A percentile compares a stretch with the other conserved stretches of the same genome.
Conservation (phyloP, 1,140 invertebrate species). For the Onthophagus taurus region DNA sequence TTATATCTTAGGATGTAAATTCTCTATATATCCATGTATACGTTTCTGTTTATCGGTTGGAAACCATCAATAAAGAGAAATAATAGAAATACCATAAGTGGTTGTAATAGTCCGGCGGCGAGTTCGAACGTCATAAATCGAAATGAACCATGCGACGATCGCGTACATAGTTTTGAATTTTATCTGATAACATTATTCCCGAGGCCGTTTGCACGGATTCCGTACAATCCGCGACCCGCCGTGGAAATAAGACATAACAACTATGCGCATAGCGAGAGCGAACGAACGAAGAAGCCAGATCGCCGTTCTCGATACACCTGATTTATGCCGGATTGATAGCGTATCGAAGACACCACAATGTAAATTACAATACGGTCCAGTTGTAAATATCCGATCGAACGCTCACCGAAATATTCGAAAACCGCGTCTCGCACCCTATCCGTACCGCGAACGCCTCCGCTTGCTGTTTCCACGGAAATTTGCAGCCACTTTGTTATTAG, state of each 20-base stretch:
- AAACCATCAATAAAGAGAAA: too few relatives aligned
- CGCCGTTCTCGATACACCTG: slow-evolving; percentile 11
- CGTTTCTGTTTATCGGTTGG: too few relatives aligned
- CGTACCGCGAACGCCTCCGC: too few relatives aligned
- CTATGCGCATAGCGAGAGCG: not conserved
- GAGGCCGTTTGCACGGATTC: slow-evolving; percentile 13
- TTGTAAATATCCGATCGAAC: slow-evolving; percentile 26
- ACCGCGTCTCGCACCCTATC: slow-evolving; percentile 7
- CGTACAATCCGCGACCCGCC: slow-evolving; percentile 8
- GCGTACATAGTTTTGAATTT: slow-evolving; percentile 18
- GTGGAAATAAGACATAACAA: slow-evolving; percentile 22
- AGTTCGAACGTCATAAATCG: too few relatives aligned
- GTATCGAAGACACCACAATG: slow-evolving; percentile 29
- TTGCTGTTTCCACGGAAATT: slow-evolving; percentile 16
- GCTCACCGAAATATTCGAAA: slow-evolving; percentile 23
- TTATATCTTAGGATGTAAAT: too few relatives aligned
- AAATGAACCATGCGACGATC: too few relatives aligned
- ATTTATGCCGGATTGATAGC: slow-evolving; percentile 27
- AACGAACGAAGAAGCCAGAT: not conserved
- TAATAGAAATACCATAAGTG: too few relatives aligned
- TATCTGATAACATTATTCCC: slow-evolving; percentile 22
- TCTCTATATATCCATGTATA: too few relatives aligned
- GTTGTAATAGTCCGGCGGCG: too few relatives aligned
- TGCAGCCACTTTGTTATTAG: slow-evolving; percentile 22
- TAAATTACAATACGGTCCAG: slow-evolving; percentile 25